Base-by-base conservation (phyloP, 2,888 invertebrate genomes). In the Tenthredo notha region DNA sequence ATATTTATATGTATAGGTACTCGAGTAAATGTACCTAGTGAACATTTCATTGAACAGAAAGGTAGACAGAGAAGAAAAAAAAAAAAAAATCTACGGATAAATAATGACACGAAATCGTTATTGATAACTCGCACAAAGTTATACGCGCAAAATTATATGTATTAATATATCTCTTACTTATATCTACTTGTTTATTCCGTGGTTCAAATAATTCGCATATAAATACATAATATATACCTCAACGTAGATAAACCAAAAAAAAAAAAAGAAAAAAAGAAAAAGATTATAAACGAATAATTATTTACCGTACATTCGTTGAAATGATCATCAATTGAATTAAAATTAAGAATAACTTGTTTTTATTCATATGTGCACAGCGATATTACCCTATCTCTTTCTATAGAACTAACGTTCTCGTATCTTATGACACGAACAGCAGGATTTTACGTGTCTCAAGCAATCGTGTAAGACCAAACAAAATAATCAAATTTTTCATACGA, bases 321-420 rank as follows among this genome's bases (percentile, higher is more conserved):
- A 70, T 21, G 21, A 61, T 70, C 70, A n/a, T 33, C 37, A 40
- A 70, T 37, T 37, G 15, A 70, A 70, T 70, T 70, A 6, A n/a
- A 70, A 70, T n/a, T 25, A 10, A 37, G 70, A 70, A 33, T 37
- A 37, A 70, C 70, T 37, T 70, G 70, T 70, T 70, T 37, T 70
- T 29, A 40, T 70, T 61, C n/a, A 7, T 50, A n/a, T n/a, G n/a
- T 54, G 54, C 7, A n/a, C 54, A 70, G 33, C 37, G 15, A 18
- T 70, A 70, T 70, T 29, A 6, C 70, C 7, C n/a, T n/a, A 29
- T 40, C 18, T 18, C 33, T 15, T 10, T 70, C 6, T 33, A 18
- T 10, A 43, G 40, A 70, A 58, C 58, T 58, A 50, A 50, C 4
- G 50, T 50, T 18, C 54, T 18, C n/a, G n/a, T 54, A 54, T 54